Conservation (phyloP, 2,888 invertebrate genomes). For the Tolmerus cingulatus region DNA sequence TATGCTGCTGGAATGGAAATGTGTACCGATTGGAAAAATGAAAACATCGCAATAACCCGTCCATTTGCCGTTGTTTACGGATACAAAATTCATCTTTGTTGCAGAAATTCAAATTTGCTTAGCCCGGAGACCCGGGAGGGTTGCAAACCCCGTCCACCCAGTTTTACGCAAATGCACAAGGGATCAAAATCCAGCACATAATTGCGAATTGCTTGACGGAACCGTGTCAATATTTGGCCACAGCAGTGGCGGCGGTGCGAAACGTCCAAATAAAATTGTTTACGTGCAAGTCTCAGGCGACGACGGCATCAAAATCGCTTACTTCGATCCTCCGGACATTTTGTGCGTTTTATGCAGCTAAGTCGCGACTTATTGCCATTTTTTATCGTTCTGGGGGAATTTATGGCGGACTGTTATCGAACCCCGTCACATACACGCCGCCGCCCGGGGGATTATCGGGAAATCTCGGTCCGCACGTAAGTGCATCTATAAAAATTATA, state of each 20-base stretch:
- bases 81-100: not conserved
- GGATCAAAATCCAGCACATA: not conserved
- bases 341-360: not conserved
- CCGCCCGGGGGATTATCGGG: not conserved
- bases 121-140: not conserved
- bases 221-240: not conserved
- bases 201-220: not conserved
- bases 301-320: not conserved
- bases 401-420: not conserved
- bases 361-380: not conserved
- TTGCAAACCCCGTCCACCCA: not conserved
- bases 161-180: not conserved
- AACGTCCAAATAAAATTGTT: not conserved
- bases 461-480: constrained; percentile 1
- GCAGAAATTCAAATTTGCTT: not conserved
- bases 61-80: not conserved
- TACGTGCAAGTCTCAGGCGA: not conserved
- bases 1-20: not conserved
- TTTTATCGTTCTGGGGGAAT: not conserved
- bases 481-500: constrained; percentile 22
- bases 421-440: not conserved
- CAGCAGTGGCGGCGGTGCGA: not conserved
- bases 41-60: not conserved
- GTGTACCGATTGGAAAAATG: not conserved
- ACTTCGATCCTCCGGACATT: not conserved